These are phyloP conservation scores for Pogonomyrmex californicus DNA, from an alignment of 1,140 invertebrate genomes.

Conservation along the genomic window DNA sequence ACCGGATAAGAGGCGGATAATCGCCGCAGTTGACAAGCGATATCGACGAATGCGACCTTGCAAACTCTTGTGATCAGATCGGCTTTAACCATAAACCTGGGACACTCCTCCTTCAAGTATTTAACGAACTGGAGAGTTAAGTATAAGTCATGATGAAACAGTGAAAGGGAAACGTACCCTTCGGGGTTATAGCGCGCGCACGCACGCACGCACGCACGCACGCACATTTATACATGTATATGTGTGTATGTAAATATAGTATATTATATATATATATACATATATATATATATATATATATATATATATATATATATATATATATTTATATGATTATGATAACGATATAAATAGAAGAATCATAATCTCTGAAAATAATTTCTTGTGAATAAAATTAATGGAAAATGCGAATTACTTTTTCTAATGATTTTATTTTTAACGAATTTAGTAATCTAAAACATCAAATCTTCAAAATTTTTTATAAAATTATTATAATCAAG, in stretches of 20 bases:
- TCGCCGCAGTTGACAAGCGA: conserved; percentile 54
- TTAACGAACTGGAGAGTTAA: conserved; percentile 27
- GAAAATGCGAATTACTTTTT: not conserved
- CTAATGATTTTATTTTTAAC: not conserved
- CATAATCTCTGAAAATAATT: not conserved
- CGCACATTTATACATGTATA: not conserved
- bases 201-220: not conserved
- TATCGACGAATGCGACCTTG: conserved; percentile 56
- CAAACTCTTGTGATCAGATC: conserved; percentile 37
- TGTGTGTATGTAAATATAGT: not conserved
- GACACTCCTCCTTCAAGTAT: conserved; percentile 16
- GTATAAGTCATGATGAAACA: conserved; percentile 27
- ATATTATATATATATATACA: not conserved
- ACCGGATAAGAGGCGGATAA: conserved; percentile 58
- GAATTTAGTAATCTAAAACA: not conserved
- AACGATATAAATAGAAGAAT: not conserved
- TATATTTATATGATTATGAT: no score
- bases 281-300: not conserved
- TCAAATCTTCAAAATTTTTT: not conserved
- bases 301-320: not conserved
- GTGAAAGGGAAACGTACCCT: conserved; percentile 36
- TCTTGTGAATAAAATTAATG: not conserved
- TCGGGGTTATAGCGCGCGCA: not conserved
- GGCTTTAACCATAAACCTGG: conserved; percentile 9
- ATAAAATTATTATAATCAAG: not conserved